These are phyloP conservation scores for Elachura formosa DNA, from an alignment of 2,113 vertebrate genomes.

Conservation along the genomic window DNA sequence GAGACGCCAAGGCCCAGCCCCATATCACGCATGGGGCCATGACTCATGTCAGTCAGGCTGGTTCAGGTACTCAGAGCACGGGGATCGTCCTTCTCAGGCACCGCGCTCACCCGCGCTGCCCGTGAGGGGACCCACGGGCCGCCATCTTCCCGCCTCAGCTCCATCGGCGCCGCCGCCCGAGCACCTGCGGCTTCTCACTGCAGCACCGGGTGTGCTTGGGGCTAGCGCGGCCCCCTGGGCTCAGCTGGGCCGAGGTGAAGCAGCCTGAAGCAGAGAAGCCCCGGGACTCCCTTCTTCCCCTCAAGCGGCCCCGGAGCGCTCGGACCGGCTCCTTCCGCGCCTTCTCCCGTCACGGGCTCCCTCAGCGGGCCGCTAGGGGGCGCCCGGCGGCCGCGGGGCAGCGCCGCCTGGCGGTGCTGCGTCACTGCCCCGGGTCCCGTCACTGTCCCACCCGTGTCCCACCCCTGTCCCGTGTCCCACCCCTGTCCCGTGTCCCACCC, in stretches of 20 bases:
- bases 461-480: accelerated
- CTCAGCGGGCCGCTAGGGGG: neutral
- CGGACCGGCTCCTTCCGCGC: neutral
- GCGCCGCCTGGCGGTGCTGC: neutral
- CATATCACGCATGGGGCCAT: too few relatives aligned
- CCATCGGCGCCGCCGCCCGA: neutral
- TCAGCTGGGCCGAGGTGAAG: neutral
- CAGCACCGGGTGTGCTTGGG: accelerated
- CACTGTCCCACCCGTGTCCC: neutral
- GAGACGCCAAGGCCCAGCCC: accelerated
- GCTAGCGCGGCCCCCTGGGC: accelerated
- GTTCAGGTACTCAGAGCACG: accelerated
- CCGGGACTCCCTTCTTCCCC: neutral
- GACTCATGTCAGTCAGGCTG: neutral
- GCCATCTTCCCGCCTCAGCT: neutral
- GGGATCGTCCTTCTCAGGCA: neutral
- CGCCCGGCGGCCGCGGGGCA: neutral
- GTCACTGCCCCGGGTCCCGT: neutral
- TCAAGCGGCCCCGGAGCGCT: neutral
- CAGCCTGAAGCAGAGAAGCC: neutral
- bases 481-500: neutral
- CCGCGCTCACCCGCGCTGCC: accelerated
- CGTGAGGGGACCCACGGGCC: neutral
- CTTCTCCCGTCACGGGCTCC: neutral
- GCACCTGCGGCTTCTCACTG: neutral